Evolutionary conservation across 64 coral and sea anemone genomes (phyloP), one percentile per base, ranked within the genome.

Genomic region (Dendrophyllia cribrosa): DNA sequence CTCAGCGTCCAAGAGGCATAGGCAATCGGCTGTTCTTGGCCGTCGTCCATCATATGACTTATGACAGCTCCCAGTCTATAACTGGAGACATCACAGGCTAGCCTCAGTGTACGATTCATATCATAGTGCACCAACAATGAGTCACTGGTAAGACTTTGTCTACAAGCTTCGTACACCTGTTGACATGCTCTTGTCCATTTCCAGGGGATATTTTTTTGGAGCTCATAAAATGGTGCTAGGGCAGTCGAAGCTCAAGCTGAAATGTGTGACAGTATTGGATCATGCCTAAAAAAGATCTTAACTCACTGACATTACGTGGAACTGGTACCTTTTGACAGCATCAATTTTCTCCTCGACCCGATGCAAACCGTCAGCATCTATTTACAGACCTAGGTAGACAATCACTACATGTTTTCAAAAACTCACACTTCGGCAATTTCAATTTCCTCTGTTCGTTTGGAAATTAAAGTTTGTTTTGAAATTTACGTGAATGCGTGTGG

Each of bases 61-160:
- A 95, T 76, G 5, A 95, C 81, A 9, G 81, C 94, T 12, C 88
- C 82, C 20, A 95, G 34, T 13, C 94, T 81, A 87, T 90, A 90
- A 44, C 93, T 95, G 16, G 93, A 86, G 3, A 88, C 93, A 91
- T 95, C 93, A 79, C 79, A 90, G 5, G 77, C 93, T 8, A 86
- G 19, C 43, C 79, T 72, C 6, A 95, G 5, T 23, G 85, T 72
- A 20, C 70, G 13, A 51, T 85, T 95, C 1, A 75, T 21, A 43
- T n/a, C n/a, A n/a, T n/a, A n/a, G n/a, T n/a, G 79, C 4, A 87
- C 66, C n/a, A 94, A 58, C 20, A 95, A 44, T 65, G 88, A 2
- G 17, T 70, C 83, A 82, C 93, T 95, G 1, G 89, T 95, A 9
- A 91, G 83, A 58, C 81, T 73, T n/a, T n/a, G n/a, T 66, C 87